Evolutionary conservation across 1,140 invertebrate genomes (phyloP).

Genomic region (Bathynomus jamesi): DNA sequence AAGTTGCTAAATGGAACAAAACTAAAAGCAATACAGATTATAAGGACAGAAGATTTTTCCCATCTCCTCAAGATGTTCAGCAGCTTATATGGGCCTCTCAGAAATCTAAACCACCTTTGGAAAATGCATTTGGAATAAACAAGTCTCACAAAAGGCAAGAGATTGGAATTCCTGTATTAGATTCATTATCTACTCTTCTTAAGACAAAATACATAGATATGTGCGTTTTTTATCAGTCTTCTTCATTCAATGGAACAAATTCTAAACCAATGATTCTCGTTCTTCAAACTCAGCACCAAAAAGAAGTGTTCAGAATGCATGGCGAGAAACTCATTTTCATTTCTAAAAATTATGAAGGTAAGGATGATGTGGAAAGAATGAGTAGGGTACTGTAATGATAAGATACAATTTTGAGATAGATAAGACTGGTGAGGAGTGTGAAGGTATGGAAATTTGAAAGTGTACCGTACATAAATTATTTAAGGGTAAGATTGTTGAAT

Average conservation of each 20-base stretch:
- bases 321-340: conserved; percentile 11
- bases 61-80: conserved; percentile 18
- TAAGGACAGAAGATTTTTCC: conserved; percentile 16
- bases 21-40: conserved; percentile 16
- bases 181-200: conserved; percentile 4
- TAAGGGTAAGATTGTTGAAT: too few relatives aligned
- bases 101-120: background rate
- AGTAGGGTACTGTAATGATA: background rate
- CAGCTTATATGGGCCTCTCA: conserved; percentile 9
- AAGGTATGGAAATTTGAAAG: too few relatives aligned
- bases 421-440: too few relatives aligned
- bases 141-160: background rate
- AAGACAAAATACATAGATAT: conserved; percentile 9
- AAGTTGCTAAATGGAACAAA: conserved; percentile 25
- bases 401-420: background rate
- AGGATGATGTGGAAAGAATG: background rate
- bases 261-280: conserved; percentile 18
- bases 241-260: conserved; percentile 13
- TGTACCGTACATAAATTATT: too few relatives aligned
- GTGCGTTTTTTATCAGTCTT: conserved; percentile 21
- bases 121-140: background rate
- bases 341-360: conserved; percentile 26
- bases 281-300: conserved; percentile 11
- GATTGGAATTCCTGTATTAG: conserved; percentile 12
- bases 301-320: background rate